Base-by-base conservation (phyloP, 2,888 invertebrate genomes). In the Bembecia ichneumoniformis region DNA sequence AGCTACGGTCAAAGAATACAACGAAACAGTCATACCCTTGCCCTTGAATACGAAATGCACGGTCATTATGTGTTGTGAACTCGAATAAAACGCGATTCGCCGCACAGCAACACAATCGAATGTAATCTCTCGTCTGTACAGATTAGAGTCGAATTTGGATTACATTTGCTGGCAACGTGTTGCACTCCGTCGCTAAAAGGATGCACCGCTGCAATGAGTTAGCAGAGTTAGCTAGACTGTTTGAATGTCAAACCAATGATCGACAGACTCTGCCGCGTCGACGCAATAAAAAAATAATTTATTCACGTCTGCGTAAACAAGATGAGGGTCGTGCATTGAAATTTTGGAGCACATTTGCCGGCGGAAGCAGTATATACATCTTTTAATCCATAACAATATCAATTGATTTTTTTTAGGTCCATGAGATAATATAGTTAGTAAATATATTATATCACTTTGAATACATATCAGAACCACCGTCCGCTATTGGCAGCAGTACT, bases 221-320 rank as follows among this genome's bases (percentile, higher is more conserved):
- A 74, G 82, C 77, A 77, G 78, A 79, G 76, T 79, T 74, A 74
- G 82, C 77, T 82, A 82, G 83, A 76, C 77, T 66, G 79, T 82
- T 81, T 87, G 86, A 87, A 87, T 82, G 87, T 87, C 87, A 87
- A 86, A 87, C 82, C 81, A 87, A 87, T 87, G 81, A 84, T 82
- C 81, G 76, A 72, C 73, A 71, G 62, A 63, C 78, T 73, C 78
- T 74, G 77, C 71, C 75, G 75, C 77, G 74, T 64, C 69, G 68
- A 62, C 71, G 77, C 79, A 82, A 84, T 87, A 84, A 86, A 86
- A 82, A 80, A 77, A 83, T 82, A 80, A 83, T 83, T 80, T 81
- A 83, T 84, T 78, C 77, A 74, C 68, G 74, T 82, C 79, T 68
- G 78, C 63, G 79, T 81, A 82, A 82, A 84, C 77, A 82, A 76